phyloP scores from a whole-genome alignment of 2,797 vertebrate genomes.

The Gastrophryne carolinensis region DNA sequence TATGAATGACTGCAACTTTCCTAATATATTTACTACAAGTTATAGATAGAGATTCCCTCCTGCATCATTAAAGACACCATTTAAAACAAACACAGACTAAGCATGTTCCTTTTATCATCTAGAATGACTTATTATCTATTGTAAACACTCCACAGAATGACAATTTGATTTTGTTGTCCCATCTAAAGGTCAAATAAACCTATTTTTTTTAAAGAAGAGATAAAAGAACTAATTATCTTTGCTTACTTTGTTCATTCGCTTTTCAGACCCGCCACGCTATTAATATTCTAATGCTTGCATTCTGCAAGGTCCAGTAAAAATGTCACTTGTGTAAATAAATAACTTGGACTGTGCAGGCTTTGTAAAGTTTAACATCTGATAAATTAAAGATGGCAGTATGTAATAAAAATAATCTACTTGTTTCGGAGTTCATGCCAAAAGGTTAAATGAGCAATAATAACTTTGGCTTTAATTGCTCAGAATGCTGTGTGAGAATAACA shows the following conservation, averaged over 20 bases:
- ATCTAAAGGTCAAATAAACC: constrained; percentile 64
- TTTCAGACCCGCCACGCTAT: constrained; percentile 53
- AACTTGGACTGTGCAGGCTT: not conserved
- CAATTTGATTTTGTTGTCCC: constrained; percentile 58
- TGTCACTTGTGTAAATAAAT: constrained; percentile 22
- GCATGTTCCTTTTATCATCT: constrained; percentile 17
- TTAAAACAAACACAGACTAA: constrained; percentile 16
- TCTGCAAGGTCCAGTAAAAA: constrained; percentile 23
- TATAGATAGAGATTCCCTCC: not conserved
- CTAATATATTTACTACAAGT: not conserved
- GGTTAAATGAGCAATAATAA: constrained; percentile 11
- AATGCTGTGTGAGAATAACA: not conserved
- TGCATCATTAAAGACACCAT: not conserved
- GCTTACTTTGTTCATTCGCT: constrained; percentile 46
- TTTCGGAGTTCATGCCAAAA: constrained; percentile 8
- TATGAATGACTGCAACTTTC: too few relatives aligned
- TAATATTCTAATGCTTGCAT: constrained; percentile 52
- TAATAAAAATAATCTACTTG: constrained; percentile 1
- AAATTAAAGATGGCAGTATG: constrained; percentile 28
- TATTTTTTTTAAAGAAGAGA: constrained; percentile 60
- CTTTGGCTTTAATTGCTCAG: not conserved
- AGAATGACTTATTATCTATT: constrained; percentile 49
- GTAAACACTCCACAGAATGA: constrained; percentile 50
- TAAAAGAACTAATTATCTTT: constrained; percentile 59
- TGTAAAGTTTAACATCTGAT: constrained; percentile 9